phyloP scores from a whole-genome alignment of 2,113 vertebrate genomes.

The Calcarius ornatus region DNA sequence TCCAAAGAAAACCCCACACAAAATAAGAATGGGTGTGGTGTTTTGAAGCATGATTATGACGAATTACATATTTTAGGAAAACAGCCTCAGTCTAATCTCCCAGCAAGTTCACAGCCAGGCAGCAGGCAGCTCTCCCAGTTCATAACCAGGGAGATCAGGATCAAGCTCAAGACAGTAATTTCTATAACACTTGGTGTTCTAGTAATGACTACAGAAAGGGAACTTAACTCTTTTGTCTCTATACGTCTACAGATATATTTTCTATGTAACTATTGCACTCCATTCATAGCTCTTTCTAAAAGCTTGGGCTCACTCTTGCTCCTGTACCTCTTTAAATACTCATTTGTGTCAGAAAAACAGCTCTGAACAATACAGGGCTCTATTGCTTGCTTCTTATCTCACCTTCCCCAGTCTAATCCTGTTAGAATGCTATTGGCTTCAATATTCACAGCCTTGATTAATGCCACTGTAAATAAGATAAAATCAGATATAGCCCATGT shows the following conservation, averaged over 20 bases:
- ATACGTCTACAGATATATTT: background rate
- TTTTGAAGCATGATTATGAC: conserved; percentile 6
- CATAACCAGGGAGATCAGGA: background rate
- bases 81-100: background rate
- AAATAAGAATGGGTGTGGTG: background rate
- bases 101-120: background rate
- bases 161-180: background rate
- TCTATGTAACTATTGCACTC: background rate
- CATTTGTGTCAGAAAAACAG: background rate
- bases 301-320: background rate
- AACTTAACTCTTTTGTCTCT: background rate
- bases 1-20: background rate
- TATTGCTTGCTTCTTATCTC: conserved; percentile 25
- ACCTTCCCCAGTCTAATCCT: conserved; percentile 29
- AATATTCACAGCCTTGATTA: background rate
- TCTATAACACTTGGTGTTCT: background rate
- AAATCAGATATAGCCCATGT: background rate
- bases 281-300: conserved; percentile 15
- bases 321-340: conserved; percentile 38
- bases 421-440: background rate
- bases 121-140: background rate
- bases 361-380: background rate
- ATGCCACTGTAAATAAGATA: conserved; percentile 1
- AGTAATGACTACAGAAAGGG: background rate
- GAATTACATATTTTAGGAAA: conserved; percentile 25